phyloP scores from a whole-genome alignment of 1,140 invertebrate species.

The Dermatophagoides farinae region DNA sequence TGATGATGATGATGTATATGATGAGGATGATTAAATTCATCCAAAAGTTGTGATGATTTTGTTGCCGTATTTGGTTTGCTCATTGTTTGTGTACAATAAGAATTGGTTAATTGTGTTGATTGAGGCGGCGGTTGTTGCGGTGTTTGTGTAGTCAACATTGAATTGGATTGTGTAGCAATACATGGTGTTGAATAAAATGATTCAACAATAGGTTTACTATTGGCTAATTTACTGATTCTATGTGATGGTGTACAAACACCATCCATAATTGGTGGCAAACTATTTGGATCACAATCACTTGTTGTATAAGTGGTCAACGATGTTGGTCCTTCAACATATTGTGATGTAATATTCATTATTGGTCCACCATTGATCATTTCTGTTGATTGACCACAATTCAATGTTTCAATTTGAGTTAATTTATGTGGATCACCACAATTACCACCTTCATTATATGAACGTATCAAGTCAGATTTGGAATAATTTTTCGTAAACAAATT shows the following conservation, averaged over 20 bases:
- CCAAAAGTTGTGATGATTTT: not conserved
- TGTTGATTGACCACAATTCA: not conserved
- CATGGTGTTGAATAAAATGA: slow-evolving; percentile 4
- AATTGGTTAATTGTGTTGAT: not conserved
- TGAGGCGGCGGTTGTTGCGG: not conserved
- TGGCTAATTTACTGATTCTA: not conserved
- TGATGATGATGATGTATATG: not conserved
- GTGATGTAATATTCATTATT: not conserved
- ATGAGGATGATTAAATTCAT: not conserved
- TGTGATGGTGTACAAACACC: not conserved
- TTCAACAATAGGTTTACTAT: not conserved
- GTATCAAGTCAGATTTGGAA: slow-evolving; percentile 1
- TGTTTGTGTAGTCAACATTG: not conserved
- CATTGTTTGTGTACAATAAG: not conserved
- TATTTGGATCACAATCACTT: not conserved
- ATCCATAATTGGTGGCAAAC: not conserved
- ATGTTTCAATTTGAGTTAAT: not conserved
- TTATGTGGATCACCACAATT: not conserved
- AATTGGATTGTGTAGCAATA: not conserved
- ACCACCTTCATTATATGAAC: not conserved
- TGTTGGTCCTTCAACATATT: slow-evolving; percentile 1
- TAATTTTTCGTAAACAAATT: slow-evolving; percentile 8
- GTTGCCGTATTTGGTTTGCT: not conserved
- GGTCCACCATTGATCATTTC: not conserved
- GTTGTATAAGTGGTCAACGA: not conserved